Conservation (phyloP, 1,140 invertebrate species). For the Euglossa dilemma region DNA sequence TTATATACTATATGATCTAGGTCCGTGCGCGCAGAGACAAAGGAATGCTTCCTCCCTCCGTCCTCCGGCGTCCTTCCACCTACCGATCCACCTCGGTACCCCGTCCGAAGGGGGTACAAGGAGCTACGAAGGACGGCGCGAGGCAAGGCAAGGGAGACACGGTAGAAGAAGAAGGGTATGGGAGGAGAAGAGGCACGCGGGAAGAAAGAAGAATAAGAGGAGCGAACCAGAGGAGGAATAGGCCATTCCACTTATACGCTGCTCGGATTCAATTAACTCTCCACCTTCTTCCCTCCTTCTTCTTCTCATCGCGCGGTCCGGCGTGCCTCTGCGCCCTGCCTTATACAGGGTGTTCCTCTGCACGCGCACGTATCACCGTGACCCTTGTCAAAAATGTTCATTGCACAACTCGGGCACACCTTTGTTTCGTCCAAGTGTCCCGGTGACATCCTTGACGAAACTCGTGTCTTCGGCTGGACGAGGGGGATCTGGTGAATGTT, state of each 20-base stretch:
- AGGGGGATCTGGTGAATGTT: not conserved
- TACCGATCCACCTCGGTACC: slow-evolving; percentile 71
- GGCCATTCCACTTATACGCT: slow-evolving; percentile 82
- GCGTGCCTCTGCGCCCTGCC: slow-evolving; percentile 61
- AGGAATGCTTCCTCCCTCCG: slow-evolving; percentile 76
- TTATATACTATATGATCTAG: slow-evolving; percentile 74
- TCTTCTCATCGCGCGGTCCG: slow-evolving; percentile 70
- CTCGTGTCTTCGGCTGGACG: not conserved
- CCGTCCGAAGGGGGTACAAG: slow-evolving; percentile 70
- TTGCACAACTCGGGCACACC: not conserved
- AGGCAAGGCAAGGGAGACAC: slow-evolving; percentile 60
- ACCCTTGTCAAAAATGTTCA: slow-evolving; percentile 29
- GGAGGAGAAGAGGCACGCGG: slow-evolving; percentile 69
- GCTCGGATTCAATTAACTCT: slow-evolving; percentile 83
- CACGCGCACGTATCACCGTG: slow-evolving; percentile 14
- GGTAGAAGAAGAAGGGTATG: slow-evolving; percentile 53
- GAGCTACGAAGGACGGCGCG: slow-evolving; percentile 65
- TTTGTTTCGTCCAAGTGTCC: slow-evolving; percentile 4
- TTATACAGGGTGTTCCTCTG: slow-evolving; percentile 72
- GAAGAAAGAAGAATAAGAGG: slow-evolving; percentile 79
- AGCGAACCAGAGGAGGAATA: slow-evolving; percentile 78
- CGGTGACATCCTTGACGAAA: not conserved
- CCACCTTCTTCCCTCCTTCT: slow-evolving; percentile 78
- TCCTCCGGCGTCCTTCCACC: slow-evolving; percentile 69
- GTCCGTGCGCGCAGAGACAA: slow-evolving; percentile 79